phyloP scores from a whole-genome alignment of 1,140 invertebrate species.

The Bombus affinis region DNA sequence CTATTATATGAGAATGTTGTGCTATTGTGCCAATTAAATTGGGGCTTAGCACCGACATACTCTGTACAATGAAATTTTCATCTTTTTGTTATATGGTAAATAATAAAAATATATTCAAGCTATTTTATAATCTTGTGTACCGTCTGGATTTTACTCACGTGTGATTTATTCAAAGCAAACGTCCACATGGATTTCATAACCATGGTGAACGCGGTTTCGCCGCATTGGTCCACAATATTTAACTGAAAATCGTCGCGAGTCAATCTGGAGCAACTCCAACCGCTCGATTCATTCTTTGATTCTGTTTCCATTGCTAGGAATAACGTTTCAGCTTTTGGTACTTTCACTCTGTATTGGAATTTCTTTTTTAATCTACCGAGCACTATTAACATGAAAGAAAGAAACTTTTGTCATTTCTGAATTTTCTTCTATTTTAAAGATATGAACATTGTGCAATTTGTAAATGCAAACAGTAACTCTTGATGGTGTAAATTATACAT shows the following conservation, averaged over 20 bases:
- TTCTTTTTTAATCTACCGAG: slow-evolving; percentile 56
- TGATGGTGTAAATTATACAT: too few species aligned
- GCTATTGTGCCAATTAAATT: slow-evolving; percentile 71
- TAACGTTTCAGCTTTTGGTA: slow-evolving; percentile 71
- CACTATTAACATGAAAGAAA: slow-evolving; percentile 34
- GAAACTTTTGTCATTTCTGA: background rate
- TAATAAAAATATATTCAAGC: too few species aligned
- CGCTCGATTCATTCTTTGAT: background rate
- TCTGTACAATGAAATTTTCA: slow-evolving; percentile 55
- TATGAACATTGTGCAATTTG: too few species aligned
- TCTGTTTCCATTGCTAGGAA: slow-evolving; percentile 70
- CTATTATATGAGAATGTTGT: slow-evolving; percentile 70
- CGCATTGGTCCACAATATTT: slow-evolving; percentile 68
- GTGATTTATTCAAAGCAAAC: slow-evolving; percentile 62
- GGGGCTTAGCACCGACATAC: slow-evolving; percentile 64
- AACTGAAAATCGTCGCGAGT: slow-evolving; percentile 56
- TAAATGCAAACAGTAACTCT: too few species aligned
- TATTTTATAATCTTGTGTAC: background rate
- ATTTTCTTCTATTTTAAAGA: too few species aligned
- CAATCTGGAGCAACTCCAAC: slow-evolving; percentile 27
- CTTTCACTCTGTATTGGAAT: slow-evolving; percentile 71
- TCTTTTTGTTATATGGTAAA: background rate
- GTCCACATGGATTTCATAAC: slow-evolving; percentile 66
- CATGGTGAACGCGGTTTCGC: slow-evolving; percentile 69
- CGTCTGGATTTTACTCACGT: background rate